phyloP scores from a whole-genome alignment of 2,797 vertebrate species.

The Urophycis tenuis region DNA sequence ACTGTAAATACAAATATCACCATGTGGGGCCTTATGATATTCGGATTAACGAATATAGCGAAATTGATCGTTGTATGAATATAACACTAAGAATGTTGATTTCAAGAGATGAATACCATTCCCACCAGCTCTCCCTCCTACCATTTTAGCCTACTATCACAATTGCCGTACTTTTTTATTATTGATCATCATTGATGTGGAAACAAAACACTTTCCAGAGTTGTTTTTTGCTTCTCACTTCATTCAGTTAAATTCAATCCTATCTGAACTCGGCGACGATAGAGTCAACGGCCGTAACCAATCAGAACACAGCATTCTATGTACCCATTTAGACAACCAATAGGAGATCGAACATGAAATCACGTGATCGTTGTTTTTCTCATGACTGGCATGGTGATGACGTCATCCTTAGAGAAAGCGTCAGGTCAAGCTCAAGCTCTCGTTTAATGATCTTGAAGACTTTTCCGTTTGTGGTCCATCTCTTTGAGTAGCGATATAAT shows the following conservation, averaged over 20 bases:
- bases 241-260: not conserved
- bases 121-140: no score
- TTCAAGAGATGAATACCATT: not conserved
- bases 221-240: not conserved
- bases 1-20: not conserved
- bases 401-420: constrained; percentile 25
- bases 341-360: not conserved
- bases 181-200: no score
- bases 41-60: not conserved
- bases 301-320: not conserved
- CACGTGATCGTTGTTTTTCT: constrained; percentile 63
- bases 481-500: not conserved
- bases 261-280: not conserved
- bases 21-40: not conserved
- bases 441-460: not conserved
- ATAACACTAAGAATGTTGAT: not conserved
- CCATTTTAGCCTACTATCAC: no score
- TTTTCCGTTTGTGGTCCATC: not conserved
- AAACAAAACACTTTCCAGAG: not conserved
- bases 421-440: constrained; percentile 15
- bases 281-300: not conserved
- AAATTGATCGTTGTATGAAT: not conserved
- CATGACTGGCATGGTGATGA: constrained; percentile 7
- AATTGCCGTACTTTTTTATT: no score
- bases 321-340: constrained; percentile 37